These are phyloP conservation scores for Ochotona princeps DNA, from an alignment of 2,113 vertebrate genomes.

Conservation along the genomic window DNA sequence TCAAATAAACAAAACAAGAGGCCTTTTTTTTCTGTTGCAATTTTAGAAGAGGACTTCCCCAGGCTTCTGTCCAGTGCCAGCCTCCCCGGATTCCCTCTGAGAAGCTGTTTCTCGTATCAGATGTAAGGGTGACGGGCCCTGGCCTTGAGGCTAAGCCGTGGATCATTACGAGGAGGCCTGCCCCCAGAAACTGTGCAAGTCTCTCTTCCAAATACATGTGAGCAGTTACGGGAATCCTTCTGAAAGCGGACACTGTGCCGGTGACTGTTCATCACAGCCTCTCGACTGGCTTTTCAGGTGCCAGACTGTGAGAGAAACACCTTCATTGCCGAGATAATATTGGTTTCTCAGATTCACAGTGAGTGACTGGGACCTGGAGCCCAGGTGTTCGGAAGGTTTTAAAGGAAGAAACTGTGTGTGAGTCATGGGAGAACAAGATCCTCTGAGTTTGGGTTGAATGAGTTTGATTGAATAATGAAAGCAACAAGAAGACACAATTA, in stretches of 20 bases:
- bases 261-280: constrained; percentile 67
- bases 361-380: background rate
- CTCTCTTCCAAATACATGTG: constrained; percentile 36
- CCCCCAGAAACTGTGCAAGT: background rate
- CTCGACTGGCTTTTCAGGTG: background rate
- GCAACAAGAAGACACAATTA: background rate
- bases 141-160: background rate
- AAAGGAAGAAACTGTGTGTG: background rate
- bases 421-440: background rate
- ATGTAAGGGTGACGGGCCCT: background rate
- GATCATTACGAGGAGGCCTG: background rate
- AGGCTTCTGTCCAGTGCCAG: background rate
- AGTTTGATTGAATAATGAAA: constrained; percentile 30
- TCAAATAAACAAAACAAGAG: background rate
- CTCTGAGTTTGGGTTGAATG: background rate
- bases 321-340: constrained; percentile 27
- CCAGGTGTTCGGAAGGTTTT: background rate
- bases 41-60: background rate
- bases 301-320: constrained; percentile 66
- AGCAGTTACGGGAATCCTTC: constrained; percentile 33
- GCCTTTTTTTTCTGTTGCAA: background rate
- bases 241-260: constrained; percentile 42
- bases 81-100: background rate
- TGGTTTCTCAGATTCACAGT: constrained; percentile 31
- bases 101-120: background rate